phyloP scores from a whole-genome alignment of 1,140 invertebrate genomes.

The Copidosoma floridanum region DNA sequence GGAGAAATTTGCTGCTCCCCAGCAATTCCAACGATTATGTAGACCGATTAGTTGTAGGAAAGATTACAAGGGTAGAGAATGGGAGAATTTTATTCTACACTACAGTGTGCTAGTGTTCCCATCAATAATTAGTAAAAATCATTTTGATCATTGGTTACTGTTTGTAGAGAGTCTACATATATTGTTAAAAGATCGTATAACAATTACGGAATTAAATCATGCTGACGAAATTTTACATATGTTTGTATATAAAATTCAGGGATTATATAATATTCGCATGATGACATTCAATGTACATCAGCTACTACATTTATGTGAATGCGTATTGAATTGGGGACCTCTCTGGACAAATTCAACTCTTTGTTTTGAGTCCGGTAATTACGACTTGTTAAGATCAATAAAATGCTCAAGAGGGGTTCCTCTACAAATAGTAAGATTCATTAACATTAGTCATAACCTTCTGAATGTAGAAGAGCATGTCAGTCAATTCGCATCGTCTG shows the following conservation, averaged over 20 bases:
- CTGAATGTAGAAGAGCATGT: too few relatives aligned
- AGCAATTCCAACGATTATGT: background rate
- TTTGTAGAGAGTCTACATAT: background rate
- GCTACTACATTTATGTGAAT: background rate
- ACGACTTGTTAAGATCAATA: background rate
- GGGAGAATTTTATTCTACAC: background rate
- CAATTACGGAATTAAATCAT: background rate
- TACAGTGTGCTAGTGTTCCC: background rate
- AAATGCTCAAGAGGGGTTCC: background rate
- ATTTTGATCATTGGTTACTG: background rate
- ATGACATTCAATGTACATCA: conserved; percentile 1
- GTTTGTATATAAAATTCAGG: conserved; percentile 2
- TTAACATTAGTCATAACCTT: background rate
- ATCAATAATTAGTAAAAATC: background rate
- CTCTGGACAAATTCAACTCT: background rate
- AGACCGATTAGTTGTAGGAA: background rate
- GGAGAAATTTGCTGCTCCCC: background rate
- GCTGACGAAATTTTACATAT: background rate
- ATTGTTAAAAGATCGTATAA: background rate
- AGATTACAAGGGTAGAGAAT: background rate
- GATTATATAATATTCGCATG: background rate
- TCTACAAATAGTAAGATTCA: background rate
- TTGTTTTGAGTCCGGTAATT: background rate
- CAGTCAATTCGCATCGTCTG: too few relatives aligned
- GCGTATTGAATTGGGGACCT: background rate